Evolutionary conservation across 2,888 invertebrate genomes (phyloP).

Genomic region (Aphodius granarius): DNA sequence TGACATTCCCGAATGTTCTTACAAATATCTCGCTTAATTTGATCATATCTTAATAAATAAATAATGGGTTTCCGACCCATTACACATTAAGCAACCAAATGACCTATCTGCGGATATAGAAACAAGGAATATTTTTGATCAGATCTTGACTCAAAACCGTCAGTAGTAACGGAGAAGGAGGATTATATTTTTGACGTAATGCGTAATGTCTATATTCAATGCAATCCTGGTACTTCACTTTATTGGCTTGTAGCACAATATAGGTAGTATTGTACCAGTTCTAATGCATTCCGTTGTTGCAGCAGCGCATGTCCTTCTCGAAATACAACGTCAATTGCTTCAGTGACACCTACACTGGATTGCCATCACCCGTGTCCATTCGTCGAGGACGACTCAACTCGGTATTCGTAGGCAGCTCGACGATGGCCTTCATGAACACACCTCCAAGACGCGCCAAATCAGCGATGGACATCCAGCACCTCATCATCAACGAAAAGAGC

Average conservation of each 20-base stretch:
- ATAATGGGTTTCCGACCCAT: no score
- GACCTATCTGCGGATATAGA: no score
- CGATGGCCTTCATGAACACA: slow-evolving; percentile 67
- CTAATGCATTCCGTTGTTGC: slow-evolving; percentile 43
- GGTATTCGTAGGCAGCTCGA: slow-evolving; percentile 78
- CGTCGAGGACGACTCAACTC: slow-evolving; percentile 74
- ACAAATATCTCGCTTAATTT: no score
- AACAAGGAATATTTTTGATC: no score
- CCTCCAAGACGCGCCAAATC: slow-evolving; percentile 80
- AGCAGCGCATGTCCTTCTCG: slow-evolving; percentile 72
- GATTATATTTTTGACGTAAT: no score
- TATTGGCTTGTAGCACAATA: not conserved
- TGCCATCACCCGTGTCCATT: slow-evolving; percentile 44
- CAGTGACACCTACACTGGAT: slow-evolving; percentile 54
- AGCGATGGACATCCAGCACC: slow-evolving; percentile 80
- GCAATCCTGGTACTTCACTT: not conserved
- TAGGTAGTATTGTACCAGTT: not conserved
- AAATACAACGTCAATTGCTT: slow-evolving; percentile 69
- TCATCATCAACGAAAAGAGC: slow-evolving; percentile 55
- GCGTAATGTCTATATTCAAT: no score
- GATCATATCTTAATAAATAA: no score
- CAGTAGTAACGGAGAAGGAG: no score
- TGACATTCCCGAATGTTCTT: no score
- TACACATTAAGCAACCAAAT: no score
- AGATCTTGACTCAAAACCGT: no score